Conservation (phyloP, 1,140 invertebrate species). For the Drosophila virilis region DNA sequence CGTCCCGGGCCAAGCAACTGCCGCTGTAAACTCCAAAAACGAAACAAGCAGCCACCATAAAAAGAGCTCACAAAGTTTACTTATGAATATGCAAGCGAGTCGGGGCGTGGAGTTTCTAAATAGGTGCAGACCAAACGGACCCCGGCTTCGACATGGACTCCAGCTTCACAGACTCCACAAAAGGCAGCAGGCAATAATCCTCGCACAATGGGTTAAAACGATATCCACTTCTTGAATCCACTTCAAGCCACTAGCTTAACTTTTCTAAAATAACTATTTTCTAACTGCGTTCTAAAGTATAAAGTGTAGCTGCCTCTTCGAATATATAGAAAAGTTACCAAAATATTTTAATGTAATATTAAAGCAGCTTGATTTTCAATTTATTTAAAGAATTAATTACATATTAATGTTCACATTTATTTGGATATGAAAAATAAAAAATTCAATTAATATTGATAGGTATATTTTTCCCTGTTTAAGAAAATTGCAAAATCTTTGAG, state of each 20-base stretch:
- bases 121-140: slow-evolving; percentile 21
- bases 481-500: too few species aligned
- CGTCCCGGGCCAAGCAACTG: slow-evolving; percentile 35
- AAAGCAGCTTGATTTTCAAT: too few species aligned
- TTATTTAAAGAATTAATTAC: too few species aligned
- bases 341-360: too few species aligned
- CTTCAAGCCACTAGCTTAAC: too few species aligned
- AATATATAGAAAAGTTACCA: too few species aligned
- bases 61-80: slow-evolving; percentile 31
- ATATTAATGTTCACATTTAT: too few species aligned
- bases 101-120: slow-evolving; percentile 59
- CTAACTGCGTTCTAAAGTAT: too few species aligned
- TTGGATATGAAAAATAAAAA: too few species aligned
- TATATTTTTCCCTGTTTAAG: too few species aligned
- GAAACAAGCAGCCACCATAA: slow-evolving; percentile 58
- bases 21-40: slow-evolving; percentile 38
- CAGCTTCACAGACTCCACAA: slow-evolving; percentile 12
- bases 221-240: background rate
- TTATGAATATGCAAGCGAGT: slow-evolving; percentile 73
- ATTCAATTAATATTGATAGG: too few species aligned
- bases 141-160: slow-evolving; percentile 17
- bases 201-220: slow-evolving; percentile 25
- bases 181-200: slow-evolving; percentile 32
- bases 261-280: background rate
- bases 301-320: too few species aligned